Conservation (phyloP, 2,888 invertebrate genomes). For the Chydorus sphaericus region DNA sequence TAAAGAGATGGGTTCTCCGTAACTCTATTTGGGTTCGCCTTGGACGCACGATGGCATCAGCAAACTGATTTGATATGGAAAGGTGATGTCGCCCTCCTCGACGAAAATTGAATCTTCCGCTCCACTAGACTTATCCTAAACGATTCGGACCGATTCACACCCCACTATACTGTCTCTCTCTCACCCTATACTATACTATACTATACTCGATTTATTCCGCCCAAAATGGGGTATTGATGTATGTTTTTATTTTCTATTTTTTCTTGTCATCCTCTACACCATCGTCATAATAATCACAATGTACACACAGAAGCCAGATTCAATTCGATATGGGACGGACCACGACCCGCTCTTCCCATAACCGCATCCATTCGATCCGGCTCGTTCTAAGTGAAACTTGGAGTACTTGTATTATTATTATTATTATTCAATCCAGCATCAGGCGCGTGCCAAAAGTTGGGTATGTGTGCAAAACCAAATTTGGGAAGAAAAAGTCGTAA, state of each 20-base stretch:
- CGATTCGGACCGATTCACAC: not conserved
- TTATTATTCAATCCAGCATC: too few species aligned
- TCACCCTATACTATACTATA: not conserved
- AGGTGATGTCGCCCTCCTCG: not conserved
- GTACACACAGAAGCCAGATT: not conserved
- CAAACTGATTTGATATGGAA: constrained; percentile 1
- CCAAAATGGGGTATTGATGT: not conserved
- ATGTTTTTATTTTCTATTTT: not conserved
- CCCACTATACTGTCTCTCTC: not conserved
- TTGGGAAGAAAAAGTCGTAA: too few species aligned
- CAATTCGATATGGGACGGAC: constrained; percentile 3
- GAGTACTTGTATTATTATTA: too few species aligned
- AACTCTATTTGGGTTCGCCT: too few species aligned
- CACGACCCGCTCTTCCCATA: constrained; percentile 1
- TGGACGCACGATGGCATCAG: not conserved
- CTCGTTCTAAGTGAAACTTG: constrained; percentile 3
- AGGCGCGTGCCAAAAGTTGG: too few species aligned
- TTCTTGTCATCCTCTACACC: not conserved
- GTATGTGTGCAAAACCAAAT: too few species aligned
- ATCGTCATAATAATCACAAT: not conserved
- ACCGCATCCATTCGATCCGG: not conserved
- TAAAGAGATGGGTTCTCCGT: too few species aligned
- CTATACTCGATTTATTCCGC: not conserved
- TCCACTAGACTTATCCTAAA: constrained; percentile 3
- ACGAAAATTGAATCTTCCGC: constrained; percentile 11